Evolutionary conservation across 2,113 vertebrate genomes (phyloP).

Genomic region (Cyprinodon variegatus): DNA sequence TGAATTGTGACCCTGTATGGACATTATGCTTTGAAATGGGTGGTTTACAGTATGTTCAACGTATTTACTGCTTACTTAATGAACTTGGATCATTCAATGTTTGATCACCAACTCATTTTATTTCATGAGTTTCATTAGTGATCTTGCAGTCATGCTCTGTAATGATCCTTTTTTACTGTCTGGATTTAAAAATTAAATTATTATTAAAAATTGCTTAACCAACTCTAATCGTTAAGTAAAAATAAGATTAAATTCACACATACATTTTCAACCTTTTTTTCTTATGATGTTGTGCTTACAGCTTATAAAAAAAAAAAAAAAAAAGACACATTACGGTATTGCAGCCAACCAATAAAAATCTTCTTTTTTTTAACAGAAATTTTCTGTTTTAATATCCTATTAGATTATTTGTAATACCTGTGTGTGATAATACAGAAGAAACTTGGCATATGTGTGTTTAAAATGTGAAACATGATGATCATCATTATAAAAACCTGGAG

Average conservation of each 20-base stretch:
- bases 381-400: too few species aligned
- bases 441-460: too few species aligned
- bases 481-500: too few species aligned
- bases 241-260: neutral
- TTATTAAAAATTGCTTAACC: neutral
- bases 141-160: neutral
- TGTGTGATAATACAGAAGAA: too few species aligned
- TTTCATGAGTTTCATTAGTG: neutral
- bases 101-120: neutral
- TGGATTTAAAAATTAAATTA: neutral
- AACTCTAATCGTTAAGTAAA: neutral
- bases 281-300: neutral
- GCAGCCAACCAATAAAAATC: too few species aligned
- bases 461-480: too few species aligned
- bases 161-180: neutral
- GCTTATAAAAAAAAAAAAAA: neutral
- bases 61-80: too few species aligned
- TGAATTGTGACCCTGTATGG: too few species aligned
- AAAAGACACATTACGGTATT: too few species aligned
- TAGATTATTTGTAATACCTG: too few species aligned
- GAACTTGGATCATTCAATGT: neutral
- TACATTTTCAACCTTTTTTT: neutral
- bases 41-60: too few species aligned
- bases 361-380: too few species aligned
- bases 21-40: neutral